Base-by-base conservation (phyloP, 2,888 invertebrate species). In the Petrophora chlorosata region DNA sequence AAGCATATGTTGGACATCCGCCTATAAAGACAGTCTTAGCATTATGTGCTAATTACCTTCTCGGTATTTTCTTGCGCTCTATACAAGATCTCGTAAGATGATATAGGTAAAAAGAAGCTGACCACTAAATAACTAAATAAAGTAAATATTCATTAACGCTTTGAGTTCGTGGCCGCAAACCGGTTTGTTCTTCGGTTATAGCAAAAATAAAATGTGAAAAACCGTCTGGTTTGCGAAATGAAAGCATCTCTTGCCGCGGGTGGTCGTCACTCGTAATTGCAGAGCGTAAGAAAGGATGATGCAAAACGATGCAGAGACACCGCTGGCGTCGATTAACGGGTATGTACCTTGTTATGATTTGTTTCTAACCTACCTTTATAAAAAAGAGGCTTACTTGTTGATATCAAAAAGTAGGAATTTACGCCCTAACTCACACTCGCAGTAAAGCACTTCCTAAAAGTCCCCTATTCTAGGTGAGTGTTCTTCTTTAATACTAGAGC, bases 101-200 rank as follows among this genome's bases (percentile, higher is more conserved):
- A 67, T 54, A 63, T 56, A 46, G 57, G 53, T 58, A 63, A 67
- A 70, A 69, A 71, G 67, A 58, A 41, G 49, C 71, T 66, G 72
- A 56, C 64, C 36, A 61, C 61, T 14, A 65, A 67, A n/a, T n/a
- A n/a, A n/a, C n/a, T n/a, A n/a, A 66, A 67, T 69, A 70, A 64
- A 68, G 72, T 73, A 71, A 79, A 80, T 79, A 78, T 75, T 79
- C 73, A 80, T 81, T 79, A 75, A 53, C 61, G 64, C 61, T 63
- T 59, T 59, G 54, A 57, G 57, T 69, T 65, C 57, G 62, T 59
- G 59, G 56, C 56, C 60, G 60, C 63, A 66, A 61, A 70, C 72
- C 66, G 70, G 71, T 66, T 73, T 46, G 53, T 42, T 47, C 61
- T 58, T 59, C 43, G 56, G 59, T 56, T 50, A 66, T 59, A 65